Conservation (phyloP, 2,888 invertebrate genomes). For the Dioctria rufipes region DNA sequence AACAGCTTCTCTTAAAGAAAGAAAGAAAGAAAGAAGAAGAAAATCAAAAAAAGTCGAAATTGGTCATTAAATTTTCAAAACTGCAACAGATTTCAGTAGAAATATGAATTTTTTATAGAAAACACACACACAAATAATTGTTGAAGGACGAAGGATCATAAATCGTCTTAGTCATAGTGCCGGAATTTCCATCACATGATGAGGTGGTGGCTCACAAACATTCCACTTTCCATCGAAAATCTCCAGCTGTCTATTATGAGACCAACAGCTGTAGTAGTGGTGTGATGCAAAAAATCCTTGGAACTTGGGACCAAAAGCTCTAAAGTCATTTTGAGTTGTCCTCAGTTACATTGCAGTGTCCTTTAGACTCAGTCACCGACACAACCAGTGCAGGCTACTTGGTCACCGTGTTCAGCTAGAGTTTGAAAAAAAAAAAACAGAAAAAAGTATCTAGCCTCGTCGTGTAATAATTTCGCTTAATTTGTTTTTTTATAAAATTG, state of each 20-base stretch:
- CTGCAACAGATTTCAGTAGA: slow-evolving; percentile 2
- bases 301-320: slow-evolving; percentile 34
- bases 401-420: too few relatives aligned
- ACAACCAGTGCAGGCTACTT: not conserved
- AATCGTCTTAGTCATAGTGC: slow-evolving; percentile 27
- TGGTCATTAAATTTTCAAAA: slow-evolving; percentile 34
- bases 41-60: not conserved
- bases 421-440: not conserved
- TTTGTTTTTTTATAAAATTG: not conserved
- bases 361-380: slow-evolving; percentile 11
- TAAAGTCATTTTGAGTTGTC: not conserved
- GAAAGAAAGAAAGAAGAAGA: slow-evolving; percentile 2
- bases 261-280: slow-evolving; percentile 22
- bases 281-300: slow-evolving; percentile 36
- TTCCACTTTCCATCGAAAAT: not conserved
- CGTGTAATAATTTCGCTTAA: not conserved
- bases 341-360: slow-evolving; percentile 46
- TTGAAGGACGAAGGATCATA: not conserved
- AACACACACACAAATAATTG: not conserved
- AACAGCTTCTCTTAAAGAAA: not conserved
- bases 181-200: not conserved
- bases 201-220: too few relatives aligned
- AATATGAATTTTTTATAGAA: not conserved
- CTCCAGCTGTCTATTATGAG: not conserved
- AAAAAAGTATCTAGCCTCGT: not conserved